Conservation (phyloP, 2,113 vertebrate species). For the Lonchura striata region DNA sequence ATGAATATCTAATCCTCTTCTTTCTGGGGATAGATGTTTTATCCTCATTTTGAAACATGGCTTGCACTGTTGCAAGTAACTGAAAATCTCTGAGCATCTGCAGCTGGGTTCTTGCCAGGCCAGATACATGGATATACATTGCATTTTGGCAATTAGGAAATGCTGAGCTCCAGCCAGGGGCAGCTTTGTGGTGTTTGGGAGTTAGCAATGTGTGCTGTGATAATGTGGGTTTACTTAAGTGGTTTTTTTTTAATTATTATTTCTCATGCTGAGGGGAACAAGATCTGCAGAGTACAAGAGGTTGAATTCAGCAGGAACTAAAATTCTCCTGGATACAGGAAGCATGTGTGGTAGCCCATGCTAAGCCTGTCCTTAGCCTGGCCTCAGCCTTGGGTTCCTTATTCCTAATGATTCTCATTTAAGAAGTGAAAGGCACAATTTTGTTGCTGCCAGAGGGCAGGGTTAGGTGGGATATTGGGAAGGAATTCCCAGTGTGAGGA, state of each 20-base stretch:
- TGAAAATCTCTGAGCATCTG: neutral
- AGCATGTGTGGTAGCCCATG: neutral
- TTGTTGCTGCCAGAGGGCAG: neutral
- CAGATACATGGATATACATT: neutral
- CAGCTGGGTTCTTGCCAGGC: neutral
- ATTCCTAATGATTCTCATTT: neutral
- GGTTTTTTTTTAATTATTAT: too few species aligned
- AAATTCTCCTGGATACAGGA: neutral
- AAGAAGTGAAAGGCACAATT: neutral
- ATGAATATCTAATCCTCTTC: neutral
- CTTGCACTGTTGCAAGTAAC: neutral
- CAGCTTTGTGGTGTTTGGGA: neutral
- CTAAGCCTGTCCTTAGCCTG: neutral
- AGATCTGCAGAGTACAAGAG: neutral
- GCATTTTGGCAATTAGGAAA: neutral
- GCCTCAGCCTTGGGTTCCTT: neutral
- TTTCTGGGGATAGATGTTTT: neutral
- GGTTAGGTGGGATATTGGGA: fast-evolving
- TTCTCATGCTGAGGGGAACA: neutral
- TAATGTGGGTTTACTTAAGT: neutral
- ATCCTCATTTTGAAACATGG: neutral
- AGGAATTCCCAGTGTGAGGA: fast-evolving
- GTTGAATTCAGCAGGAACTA: neutral
- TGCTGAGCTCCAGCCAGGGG: neutral
- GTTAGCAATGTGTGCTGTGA: neutral